Evolutionary conservation across 2,113 vertebrate species (phyloP).

Genomic region (Xenopus borealis): DNA sequence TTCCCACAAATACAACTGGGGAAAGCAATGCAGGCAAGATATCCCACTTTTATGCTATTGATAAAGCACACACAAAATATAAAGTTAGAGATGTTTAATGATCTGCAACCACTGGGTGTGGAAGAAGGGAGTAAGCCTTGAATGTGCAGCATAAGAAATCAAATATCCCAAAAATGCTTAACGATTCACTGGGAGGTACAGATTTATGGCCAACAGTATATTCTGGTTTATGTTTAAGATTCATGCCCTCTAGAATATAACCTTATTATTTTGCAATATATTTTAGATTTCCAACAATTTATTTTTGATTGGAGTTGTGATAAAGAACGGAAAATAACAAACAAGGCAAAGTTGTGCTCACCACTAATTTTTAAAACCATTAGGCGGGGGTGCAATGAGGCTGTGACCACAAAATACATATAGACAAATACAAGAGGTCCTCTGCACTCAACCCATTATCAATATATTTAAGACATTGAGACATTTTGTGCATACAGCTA

Average conservation of each 20-base stretch:
- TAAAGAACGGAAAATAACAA: too few species aligned
- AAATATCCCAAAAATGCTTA: constrained; percentile 29
- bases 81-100: constrained; percentile 10
- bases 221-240: constrained; percentile 17
- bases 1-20: not conserved
- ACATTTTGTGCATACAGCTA: too few species aligned
- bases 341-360: too few species aligned
- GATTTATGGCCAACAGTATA: constrained; percentile 21
- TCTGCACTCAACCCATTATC: too few species aligned
- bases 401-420: too few species aligned
- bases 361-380: too few species aligned
- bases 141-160: constrained; percentile 25
- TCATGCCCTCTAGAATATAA: constrained; percentile 7
- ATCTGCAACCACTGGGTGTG: constrained; percentile 16
- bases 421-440: too few species aligned
- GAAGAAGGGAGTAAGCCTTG: constrained; percentile 24
- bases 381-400: too few species aligned
- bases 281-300: not conserved
- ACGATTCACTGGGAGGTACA: constrained; percentile 20
- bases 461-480: too few species aligned
- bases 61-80: not conserved
- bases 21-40: not conserved
- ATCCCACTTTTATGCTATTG: not conserved
- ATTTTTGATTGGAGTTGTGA: too few species aligned
- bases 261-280: constrained; percentile 17